Evolutionary conservation across 2,888 invertebrate species (phyloP).

Genomic region (Acanthosoma haemorrhoidale): DNA sequence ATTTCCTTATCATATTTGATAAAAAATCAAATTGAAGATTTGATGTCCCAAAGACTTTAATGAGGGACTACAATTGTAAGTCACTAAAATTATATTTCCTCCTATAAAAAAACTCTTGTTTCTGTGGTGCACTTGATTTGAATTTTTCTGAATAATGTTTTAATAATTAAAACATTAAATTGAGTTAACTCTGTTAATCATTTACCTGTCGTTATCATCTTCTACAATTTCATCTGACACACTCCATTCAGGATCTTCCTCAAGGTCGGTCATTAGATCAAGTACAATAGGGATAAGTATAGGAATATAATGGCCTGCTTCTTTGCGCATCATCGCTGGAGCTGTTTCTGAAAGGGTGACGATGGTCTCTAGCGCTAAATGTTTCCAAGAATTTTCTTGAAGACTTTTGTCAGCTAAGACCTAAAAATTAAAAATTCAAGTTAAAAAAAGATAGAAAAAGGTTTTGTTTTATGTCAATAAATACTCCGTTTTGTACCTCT

Average conservation of each 20-base stretch:
- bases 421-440: constrained; percentile 45
- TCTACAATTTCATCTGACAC: constrained; percentile 80
- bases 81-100: too few relatives aligned
- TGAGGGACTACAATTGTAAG: too few relatives aligned
- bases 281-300: constrained; percentile 77
- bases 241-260: constrained; percentile 87
- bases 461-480: too few relatives aligned
- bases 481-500: constrained; percentile 53
- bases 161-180: not conserved
- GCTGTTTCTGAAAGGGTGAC: constrained; percentile 87
- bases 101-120: too few relatives aligned
- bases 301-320: constrained; percentile 75
- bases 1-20: too few relatives aligned
- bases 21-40: too few relatives aligned
- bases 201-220: constrained; percentile 78
- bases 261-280: constrained; percentile 91
- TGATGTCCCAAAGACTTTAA: too few relatives aligned
- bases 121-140: too few relatives aligned
- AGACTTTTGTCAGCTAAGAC: constrained; percentile 61
- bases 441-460: not conserved
- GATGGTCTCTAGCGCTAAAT: constrained; percentile 82
- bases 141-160: too few relatives aligned
- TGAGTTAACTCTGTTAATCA: not conserved
- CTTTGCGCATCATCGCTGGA: constrained; percentile 93
- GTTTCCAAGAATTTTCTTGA: constrained; percentile 76